Base-by-base conservation (phyloP, 2,113 vertebrate genomes). In the Argyrosomus japonicus region DNA sequence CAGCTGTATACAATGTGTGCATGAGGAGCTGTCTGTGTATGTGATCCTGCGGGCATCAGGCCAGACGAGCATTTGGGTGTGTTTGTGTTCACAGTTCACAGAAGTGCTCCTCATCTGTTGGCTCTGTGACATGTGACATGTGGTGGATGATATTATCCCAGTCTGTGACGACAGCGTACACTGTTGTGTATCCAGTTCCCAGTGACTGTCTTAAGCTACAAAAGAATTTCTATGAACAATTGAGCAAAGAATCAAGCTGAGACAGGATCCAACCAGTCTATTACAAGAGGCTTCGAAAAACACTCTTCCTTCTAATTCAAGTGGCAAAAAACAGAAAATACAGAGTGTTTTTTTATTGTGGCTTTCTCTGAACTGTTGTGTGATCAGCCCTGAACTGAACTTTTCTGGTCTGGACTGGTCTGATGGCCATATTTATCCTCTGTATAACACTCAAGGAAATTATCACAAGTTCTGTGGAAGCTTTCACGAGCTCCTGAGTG, bases 101-200 rank as follows among this genome's bases (percentile, higher is more conserved):
- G 51, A 29, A 56, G 61, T 12, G n/a, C 67, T 84, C 53, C 25
- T 81, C 51, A 11, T 68, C 64, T 70, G 23, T 77, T 74, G 64
- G n/a, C 23, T 70, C 8, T 27, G 29, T 36, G 32, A 36, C 32
- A 79, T 0, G 18, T 12, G 27, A 63, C 79, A 70, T 74, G 73
- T 70, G 68, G 73, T 8, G 15, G 12, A 83, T 19, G 63, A 58
- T 62, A 36, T 48, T 60, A 74, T 21, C 57, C 0, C 0, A 2
- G 21, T 54, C 45, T 18, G 10, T 88, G 79, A 82, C 62, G 60
- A 18, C 73, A 69, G 62, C 23, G n/a, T 53, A 40, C 17, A 14
- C 5, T 15, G 8, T 68, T 62, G 9, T n/a, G 18, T 2, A 2
- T 25, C 6, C 11, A 63, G 62, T 51, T 29, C 43, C 3, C 9